Evolutionary conservation across 2,797 vertebrate genomes (phyloP), one percentile per base, ranked within the genome.

Genomic region (Lagocephalus sceleratus): DNA sequence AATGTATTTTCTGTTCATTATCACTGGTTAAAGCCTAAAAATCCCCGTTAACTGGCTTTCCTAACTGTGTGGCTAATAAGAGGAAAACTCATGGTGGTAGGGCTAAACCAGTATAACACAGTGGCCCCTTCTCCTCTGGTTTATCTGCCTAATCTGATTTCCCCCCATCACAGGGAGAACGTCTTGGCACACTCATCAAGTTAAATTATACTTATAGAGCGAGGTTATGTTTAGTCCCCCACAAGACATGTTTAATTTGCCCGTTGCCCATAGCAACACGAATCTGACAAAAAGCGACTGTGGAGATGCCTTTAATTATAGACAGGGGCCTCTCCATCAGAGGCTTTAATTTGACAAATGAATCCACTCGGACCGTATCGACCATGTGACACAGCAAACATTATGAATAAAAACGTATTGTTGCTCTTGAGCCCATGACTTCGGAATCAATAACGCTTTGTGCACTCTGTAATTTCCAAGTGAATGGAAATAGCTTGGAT

Each of bases 261-360:
- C 63, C 66, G 88, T 90, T 87, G 78, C 87, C 84, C 49, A 6
- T 60, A 81, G 87, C 65, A 81, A 89, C 86, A 51, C 70, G 65
- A 79, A 73, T 83, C 81, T 83, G 82, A 78, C 83, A 80, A 82
- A 76, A 75, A 81, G 71, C 68, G 69, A 76, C 69, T 72, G 70
- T 52, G 74, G 71, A 70, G 68, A 76, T 71, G 83, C 61, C 82
- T 82, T 75, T 92, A 90, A 90, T 91, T 90, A 92, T 66, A 78
- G 73, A 76, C 67, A 29, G 68, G 76, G 82, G 73, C 76, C 67
- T 86, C 85, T 85, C 84, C 79, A 76, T 88, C 81, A 60, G 64
- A 84, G 75, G 83, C 83, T 90, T 83, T 84, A 87, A 87, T 90
- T 76, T 82, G 75, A 52, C 78, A 84, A 84, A 84, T 65, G 73